phyloP scores from a whole-genome alignment of 2,888 invertebrate genomes.

The Plagodis dolabraria region DNA sequence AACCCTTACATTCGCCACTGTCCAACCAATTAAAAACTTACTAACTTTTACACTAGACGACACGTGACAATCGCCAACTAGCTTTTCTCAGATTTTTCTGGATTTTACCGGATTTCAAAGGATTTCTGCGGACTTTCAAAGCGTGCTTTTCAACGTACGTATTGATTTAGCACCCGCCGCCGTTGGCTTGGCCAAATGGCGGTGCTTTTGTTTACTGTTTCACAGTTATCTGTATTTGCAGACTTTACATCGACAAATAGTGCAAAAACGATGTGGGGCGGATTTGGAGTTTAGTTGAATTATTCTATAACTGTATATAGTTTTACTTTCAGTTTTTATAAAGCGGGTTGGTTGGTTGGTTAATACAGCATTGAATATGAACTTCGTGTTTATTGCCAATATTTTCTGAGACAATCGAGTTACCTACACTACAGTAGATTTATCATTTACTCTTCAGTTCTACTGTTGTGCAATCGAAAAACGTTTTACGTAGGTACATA shows the following conservation, averaged over 20 bases:
- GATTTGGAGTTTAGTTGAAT: neutral
- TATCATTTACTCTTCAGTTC: no score
- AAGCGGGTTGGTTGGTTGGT: no score
- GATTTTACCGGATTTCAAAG: slow-evolving; percentile 1
- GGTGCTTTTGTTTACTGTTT: slow-evolving; percentile 23
- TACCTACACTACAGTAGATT: no score
- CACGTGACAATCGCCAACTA: slow-evolving; percentile 2
- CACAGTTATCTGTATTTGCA: slow-evolving; percentile 16
- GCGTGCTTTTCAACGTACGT: slow-evolving; percentile 14
- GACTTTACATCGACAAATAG: slow-evolving; percentile 4
- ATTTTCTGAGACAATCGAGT: no score
- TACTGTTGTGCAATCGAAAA: no score
- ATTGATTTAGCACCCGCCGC: slow-evolving; percentile 22
- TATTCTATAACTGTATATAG: no score
- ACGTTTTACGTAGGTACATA: no score
- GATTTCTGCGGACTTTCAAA: slow-evolving; percentile 9
- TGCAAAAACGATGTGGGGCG: slow-evolving; percentile 1
- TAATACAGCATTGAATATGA: no score
- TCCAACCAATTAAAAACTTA: slow-evolving; percentile 13
- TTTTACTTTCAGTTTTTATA: no score
- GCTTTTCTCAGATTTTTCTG: slow-evolving; percentile 7
- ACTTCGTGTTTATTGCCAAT: no score
- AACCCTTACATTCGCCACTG: neutral
- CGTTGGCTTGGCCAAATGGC: slow-evolving; percentile 17
- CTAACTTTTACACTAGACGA: slow-evolving; percentile 5